Base-by-base conservation (phyloP, 2,888 invertebrate species). In the Idaea aversata region DNA sequence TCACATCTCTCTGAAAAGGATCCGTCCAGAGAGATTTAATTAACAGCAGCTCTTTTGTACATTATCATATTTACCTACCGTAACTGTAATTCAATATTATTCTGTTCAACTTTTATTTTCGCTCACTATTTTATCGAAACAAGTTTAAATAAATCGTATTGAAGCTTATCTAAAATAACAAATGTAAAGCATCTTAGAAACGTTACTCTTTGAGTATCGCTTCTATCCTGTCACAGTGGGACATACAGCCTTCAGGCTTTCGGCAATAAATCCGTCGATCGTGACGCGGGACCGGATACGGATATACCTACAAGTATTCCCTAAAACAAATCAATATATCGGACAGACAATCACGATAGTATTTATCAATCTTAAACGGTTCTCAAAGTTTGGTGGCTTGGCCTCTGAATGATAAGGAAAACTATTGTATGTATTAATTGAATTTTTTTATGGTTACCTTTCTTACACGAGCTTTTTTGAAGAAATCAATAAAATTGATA, bases 211-310 rank as follows among this genome's bases (percentile, higher is more conserved):
- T 47, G 47, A 47, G 10, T 47, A 47, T 47, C 47, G 47, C 47
- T 47, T 10, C 13, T 47, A 47, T 47, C 47, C 13, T 47, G 47
- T 10, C 47, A 47, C 47, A 47, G 47, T 47, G 13, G 47, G 47
- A 47, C 47, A 47, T 47, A 47, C 47, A 47, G 47, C 47, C 47
- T 47, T 47, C 47, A 47, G 47, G 47, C 47, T 47, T 47, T 47
- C 47, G 47, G 47, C 47, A 47, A 47, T 47, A 47, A 47, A 47
- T 47, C 47, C 47, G 47, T 47, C 47, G 47, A 4, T 47, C 47
- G 47, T 47, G 47, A 47, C 47, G 47, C 7, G 47, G 47, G 47
- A 47, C 47, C 47, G 47, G 47, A 47, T 47, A 47, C 47, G 47
- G 47, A 47, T 47, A 10, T 47, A 25, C 25, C 25, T 25, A 47